phyloP scores from a whole-genome alignment of 2,797 vertebrate genomes.

The Diglossa cyanea region DNA sequence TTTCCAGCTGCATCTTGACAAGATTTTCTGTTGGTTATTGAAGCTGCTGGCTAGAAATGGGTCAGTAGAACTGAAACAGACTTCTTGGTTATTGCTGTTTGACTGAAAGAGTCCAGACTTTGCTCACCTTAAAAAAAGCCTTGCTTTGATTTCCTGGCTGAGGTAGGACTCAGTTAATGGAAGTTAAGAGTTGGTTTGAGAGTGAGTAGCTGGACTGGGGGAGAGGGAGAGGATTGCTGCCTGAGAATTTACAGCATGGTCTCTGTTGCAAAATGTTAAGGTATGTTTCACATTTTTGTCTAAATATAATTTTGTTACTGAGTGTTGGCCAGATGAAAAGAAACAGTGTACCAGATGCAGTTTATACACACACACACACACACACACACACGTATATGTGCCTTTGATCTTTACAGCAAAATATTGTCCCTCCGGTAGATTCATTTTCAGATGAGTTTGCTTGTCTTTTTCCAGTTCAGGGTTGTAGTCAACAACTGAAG shows the following conservation, averaged over 20 bases:
- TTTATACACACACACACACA: neutral
- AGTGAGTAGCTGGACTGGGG: neutral
- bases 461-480: neutral
- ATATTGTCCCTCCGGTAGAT: neutral
- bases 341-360: neutral
- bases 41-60: neutral
- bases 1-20: neutral
- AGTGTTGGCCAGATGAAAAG: conserved; percentile 43
- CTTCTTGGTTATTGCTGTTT: neutral
- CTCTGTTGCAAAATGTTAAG: neutral
- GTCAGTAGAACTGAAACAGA: neutral
- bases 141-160: conserved; percentile 7
- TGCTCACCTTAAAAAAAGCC: neutral
- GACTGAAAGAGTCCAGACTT: conserved; percentile 5
- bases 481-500: neutral
- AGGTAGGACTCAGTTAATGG: neutral
- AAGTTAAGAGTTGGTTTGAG: neutral
- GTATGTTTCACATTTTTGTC: conserved; percentile 37
- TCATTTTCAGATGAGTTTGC: neutral
- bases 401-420: conserved; percentile 27
- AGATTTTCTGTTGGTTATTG: conserved; percentile 10
- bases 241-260: neutral
- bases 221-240: neutral
- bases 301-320: conserved; percentile 9
- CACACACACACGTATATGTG: too few species aligned